Conservation (phyloP, 2,113 vertebrate genomes). For the Choloepus hoffmanni region DNA sequence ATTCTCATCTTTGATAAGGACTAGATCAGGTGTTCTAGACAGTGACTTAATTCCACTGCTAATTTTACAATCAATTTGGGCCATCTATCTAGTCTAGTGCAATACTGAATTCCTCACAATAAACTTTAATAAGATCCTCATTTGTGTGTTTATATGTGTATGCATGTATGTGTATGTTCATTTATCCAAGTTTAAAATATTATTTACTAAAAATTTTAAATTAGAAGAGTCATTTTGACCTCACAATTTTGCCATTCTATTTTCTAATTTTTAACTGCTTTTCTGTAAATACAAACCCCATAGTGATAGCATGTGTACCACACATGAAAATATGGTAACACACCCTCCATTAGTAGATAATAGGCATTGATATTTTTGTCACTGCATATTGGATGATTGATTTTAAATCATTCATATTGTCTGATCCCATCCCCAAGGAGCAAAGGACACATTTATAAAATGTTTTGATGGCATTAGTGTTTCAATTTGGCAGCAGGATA, state of each 20-base stretch:
- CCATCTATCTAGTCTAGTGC: neutral
- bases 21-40: neutral
- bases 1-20: neutral
- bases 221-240: neutral
- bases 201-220: neutral
- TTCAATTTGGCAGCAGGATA: neutral
- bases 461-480: neutral
- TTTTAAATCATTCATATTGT: neutral
- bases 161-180: neutral
- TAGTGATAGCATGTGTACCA: neutral
- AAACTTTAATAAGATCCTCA: neutral
- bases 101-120: neutral
- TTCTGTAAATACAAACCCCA: no score
- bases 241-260: neutral
- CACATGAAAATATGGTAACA: neutral
- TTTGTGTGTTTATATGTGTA: neutral
- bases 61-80: neutral
- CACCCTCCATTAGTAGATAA: neutral
- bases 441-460: neutral
- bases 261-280: neutral
- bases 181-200: neutral
- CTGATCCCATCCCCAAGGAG: neutral
- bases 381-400: neutral
- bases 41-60: neutral
- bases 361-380: neutral